Evolutionary conservation across 2,113 vertebrate genomes (phyloP), one percentile per base, ranked within the genome.

Genomic region (Clarias macrocephalus): DNA sequence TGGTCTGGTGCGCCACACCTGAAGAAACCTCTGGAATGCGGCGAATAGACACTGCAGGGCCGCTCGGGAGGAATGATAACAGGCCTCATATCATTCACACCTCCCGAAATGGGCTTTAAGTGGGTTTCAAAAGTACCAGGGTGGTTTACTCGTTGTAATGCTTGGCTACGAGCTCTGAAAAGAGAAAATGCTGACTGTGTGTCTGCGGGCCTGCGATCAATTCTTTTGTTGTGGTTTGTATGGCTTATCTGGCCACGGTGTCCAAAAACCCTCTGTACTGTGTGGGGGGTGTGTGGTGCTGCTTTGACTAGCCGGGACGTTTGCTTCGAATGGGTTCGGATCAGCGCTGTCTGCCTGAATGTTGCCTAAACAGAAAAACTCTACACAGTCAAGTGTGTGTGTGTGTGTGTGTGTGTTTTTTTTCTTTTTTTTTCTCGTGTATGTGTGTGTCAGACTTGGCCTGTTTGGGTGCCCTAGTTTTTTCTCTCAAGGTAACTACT

Each of bases 151-250:
- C 63, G 33, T 59, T 86, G 84, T 83, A 81, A 57, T 37, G 72
- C 70, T 77, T 66, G 72, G 62, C 84, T 60, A 81, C 54, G n/a
- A 68, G 88, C 85, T 79, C 54, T 30, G 56, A 75, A 62, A 37
- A 84, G 81, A 89, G 60, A 87, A 87, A 84, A 65, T 63, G 88
- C 88, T 89, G 85, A 89, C 80, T 79, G 48, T 80, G 88, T 83
- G 85, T 86, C 88, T 86, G 86, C 62, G 10, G 10, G 68, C 86
- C 66, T 84, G 82, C 13, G 70, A 86, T 89, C 80, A 89, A 72
- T 83, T 83, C 80, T 89, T 89, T 86, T 89, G 88, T 86, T 84
- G 85, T 72, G 65, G 66, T 89, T 80, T 73, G 73, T 59, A 63
- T n/a, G 66, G 70, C 73, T 84, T 89, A 82, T 85, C 85, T 82